phyloP scores from a whole-genome alignment of 2,113 vertebrate species.

The Proteles cristata region DNA sequence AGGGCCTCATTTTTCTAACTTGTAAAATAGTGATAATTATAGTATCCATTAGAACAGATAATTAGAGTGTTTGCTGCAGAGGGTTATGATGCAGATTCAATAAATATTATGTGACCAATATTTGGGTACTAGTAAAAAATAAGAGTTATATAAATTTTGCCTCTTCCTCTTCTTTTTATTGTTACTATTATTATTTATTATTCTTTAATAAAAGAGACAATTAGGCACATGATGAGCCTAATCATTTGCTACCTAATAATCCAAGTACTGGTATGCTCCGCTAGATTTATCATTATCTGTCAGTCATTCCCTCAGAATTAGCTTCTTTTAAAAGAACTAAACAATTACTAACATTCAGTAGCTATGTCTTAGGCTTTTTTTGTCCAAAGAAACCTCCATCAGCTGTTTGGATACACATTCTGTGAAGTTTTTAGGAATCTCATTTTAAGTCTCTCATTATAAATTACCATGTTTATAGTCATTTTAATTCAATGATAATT shows the following conservation, averaged over 20 bases:
- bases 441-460: neutral
- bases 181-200: slow-evolving; percentile 4
- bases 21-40: neutral
- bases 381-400: slow-evolving; percentile 8
- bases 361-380: neutral
- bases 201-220: slow-evolving; percentile 54
- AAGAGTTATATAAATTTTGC: neutral
- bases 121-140: neutral
- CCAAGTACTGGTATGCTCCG: neutral
- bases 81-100: neutral
- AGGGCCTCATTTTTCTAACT: neutral
- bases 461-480: neutral
- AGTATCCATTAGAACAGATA: neutral
- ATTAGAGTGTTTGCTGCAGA: neutral
- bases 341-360: neutral
- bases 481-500: slow-evolving; percentile 13
- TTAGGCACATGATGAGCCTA: neutral
- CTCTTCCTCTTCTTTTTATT: neutral
- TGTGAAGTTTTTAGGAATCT: neutral
- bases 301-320: slow-evolving; percentile 3
- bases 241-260: slow-evolving; percentile 53
- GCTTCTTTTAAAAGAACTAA: slow-evolving; percentile 51
- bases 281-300: slow-evolving; percentile 55
- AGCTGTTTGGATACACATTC: neutral
- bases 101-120: neutral